Evolutionary conservation across 2,113 vertebrate species (phyloP), one percentile per base, ranked within the genome.

Genomic region (Phoxinus phoxinus): DNA sequence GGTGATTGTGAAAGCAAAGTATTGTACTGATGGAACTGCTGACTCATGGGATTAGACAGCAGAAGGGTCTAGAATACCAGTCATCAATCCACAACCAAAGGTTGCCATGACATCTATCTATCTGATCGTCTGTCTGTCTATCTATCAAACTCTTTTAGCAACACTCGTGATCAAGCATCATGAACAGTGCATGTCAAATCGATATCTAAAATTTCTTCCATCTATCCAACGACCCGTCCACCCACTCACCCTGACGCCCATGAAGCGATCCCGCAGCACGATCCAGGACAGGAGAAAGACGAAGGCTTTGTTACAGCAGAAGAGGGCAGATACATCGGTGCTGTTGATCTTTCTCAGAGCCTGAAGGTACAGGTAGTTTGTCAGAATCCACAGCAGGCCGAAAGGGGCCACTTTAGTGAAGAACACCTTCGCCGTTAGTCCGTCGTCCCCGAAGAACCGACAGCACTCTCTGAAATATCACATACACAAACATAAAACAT

Each of bases 291-390:
- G 96, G 94, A 99, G 96, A 95, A 99, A 99, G 90, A 99, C 98
- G 84, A 99, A 99, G 90, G 98, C 97, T 94, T 98, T 98, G 96
- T 99, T 99, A 94, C 98, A 99, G 96, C 98, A 99, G 96, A 99
- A 99, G 90, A 99, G 95, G 67, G 96, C 97, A 6, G 98, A 98
- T 89, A 94, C 97, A 87, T 99, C 98, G 85, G 97, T 99, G 87
- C 96, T 96, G 94, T 97, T 98, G 94, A 99, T 97, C 96, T 97
- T 99, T 94, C 97, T 96, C 95, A 99, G 96, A 91, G 98, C 97
- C 93, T 98, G 96, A 94, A 99, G 96, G 94, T 99, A 98, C 93
- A 99, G 96, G 96, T 99, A 99, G 96, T 99, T 98, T 92, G 97
- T 99, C 92, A 98, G 95, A 89, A 96, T 97, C 97, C 97, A 98